Percentiles rank a stretch among this genome's conserved stretches.
Conservation (phyloP, 2,797 vertebrate genomes). For the Phrynocephalus forsythii region DNA sequence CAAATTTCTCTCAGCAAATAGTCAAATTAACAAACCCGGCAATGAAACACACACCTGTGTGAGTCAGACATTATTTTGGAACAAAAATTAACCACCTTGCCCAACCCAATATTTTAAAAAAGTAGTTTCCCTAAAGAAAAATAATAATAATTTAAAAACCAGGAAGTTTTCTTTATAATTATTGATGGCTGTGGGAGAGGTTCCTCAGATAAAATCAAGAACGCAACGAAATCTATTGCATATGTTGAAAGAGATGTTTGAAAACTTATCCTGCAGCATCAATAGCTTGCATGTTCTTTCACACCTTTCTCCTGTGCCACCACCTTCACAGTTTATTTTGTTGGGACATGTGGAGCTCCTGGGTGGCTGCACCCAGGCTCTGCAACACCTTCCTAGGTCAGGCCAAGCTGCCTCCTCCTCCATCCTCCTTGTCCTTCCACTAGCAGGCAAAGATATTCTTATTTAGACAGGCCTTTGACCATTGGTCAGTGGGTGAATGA, state of each 20-base stretch:
- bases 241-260: slow-evolving; percentile 28
- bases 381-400: too few species aligned
- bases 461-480: too few species aligned
- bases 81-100: slow-evolving; percentile 53
- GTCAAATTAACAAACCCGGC: slow-evolving; percentile 48
- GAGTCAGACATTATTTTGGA: slow-evolving; percentile 62
- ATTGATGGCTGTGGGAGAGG: slow-evolving; percentile 16
- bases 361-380: too few species aligned
- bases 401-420: too few species aligned
- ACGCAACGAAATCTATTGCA: slow-evolving; percentile 15
- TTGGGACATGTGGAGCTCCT: too few species aligned
- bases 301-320: neutral
- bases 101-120: slow-evolving; percentile 54
- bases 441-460: too few species aligned
- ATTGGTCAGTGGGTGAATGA: too few species aligned
- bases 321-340: too few species aligned
- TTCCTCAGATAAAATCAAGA: slow-evolving; percentile 38
- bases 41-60: slow-evolving; percentile 60
- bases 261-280: neutral
- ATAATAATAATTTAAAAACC: slow-evolving; percentile 15
- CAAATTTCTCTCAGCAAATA: slow-evolving; percentile 43
- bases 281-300: slow-evolving; percentile 21
- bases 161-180: slow-evolving; percentile 45
- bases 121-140: slow-evolving; percentile 38
- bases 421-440: too few species aligned